These are phyloP conservation scores for Deroplatys truncata DNA, from an alignment of 2,888 invertebrate genomes.

Conservation along the genomic window DNA sequence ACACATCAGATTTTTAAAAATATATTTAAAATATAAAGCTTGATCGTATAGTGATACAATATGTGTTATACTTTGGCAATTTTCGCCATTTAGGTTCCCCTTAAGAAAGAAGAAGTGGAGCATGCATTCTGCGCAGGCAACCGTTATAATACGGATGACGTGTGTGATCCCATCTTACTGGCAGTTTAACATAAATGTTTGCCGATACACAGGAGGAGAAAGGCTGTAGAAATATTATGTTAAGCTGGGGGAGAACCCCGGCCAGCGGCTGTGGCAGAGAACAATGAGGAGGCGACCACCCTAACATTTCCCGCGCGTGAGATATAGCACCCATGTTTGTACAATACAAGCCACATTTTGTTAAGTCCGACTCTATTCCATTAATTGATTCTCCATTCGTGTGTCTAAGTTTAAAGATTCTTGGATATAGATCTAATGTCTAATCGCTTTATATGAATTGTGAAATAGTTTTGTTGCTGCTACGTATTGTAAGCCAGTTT, in stretches of 20 bases:
- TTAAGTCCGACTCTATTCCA: too few relatives aligned
- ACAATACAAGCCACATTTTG: neutral
- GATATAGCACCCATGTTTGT: neutral
- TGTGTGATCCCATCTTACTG: neutral
- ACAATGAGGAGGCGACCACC: neutral
- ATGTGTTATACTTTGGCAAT: too few relatives aligned
- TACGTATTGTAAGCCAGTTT: too few relatives aligned
- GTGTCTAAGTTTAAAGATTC: too few relatives aligned
- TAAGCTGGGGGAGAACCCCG: neutral
- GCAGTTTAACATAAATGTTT: constrained; percentile 18
- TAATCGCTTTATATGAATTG: too few relatives aligned
- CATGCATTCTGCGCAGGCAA: neutral
- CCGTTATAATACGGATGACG: neutral
- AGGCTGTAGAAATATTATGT: neutral
- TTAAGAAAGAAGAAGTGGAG: neutral
- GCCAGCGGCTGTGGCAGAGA: neutral
- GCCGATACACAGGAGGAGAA: neutral
- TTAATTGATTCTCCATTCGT: too few relatives aligned
- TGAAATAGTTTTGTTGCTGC: too few relatives aligned
- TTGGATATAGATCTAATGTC: too few relatives aligned
- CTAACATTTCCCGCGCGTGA: neutral
- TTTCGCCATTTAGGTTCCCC: too few relatives aligned
- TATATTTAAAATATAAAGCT: too few relatives aligned
- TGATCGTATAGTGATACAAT: too few relatives aligned
- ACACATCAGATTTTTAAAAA: too few relatives aligned